These are phyloP conservation scores for Thermophis baileyi DNA, from an alignment of 2,113 vertebrate species.

Conservation along the genomic window DNA sequence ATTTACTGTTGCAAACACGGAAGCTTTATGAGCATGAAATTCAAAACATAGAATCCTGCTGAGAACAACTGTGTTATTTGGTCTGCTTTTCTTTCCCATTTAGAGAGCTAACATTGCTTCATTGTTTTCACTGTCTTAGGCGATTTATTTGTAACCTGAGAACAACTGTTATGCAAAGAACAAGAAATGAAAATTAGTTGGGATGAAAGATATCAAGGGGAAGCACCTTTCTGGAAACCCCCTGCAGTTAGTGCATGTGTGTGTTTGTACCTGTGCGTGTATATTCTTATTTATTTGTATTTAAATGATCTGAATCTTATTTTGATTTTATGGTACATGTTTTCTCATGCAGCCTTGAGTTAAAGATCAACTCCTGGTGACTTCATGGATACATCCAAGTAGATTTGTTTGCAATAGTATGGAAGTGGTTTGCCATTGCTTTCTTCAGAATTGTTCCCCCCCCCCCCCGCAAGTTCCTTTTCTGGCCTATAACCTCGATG, in stretches of 20 bases:
- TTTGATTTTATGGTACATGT: not conserved
- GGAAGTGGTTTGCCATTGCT: not conserved
- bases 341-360: not conserved
- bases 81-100: not conserved
- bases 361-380: not conserved
- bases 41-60: not conserved
- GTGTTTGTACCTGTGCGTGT: no score
- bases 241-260: not conserved
- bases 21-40: not conserved
- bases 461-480: not conserved
- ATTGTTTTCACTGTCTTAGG: not conserved
- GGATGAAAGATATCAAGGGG: not conserved
- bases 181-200: slow-evolving; percentile 11
- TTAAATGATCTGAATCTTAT: not conserved
- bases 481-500: not conserved
- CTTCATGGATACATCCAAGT: not conserved
- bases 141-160: not conserved
- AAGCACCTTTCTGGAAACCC: slow-evolving; percentile 21
- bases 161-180: not conserved
- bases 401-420: not conserved
- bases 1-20: not conserved
- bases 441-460: not conserved
- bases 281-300: not conserved
- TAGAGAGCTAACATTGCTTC: not conserved
- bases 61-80: not conserved